phyloP scores from a whole-genome alignment of 1,140 invertebrate genomes.

The Bombus superbus region DNA sequence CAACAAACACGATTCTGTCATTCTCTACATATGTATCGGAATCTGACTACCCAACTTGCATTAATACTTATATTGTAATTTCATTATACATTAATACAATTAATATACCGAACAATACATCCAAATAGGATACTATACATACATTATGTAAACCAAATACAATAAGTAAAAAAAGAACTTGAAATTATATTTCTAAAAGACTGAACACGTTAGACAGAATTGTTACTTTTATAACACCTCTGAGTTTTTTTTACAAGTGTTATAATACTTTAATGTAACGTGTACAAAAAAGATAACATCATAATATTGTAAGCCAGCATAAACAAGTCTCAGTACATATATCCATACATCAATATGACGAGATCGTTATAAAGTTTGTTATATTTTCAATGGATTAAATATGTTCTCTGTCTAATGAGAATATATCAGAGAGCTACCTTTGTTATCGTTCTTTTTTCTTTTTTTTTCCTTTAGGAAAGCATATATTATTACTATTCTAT shows the following conservation, averaged over 20 bases:
- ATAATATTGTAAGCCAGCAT: conserved; percentile 40
- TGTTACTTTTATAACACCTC: conserved; percentile 26
- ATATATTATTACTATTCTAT: conserved; percentile 28
- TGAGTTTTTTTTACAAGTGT: conserved; percentile 6
- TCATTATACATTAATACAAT: conserved; percentile 55
- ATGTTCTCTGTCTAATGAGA: conserved; percentile 26
- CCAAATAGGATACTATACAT: conserved; percentile 48
- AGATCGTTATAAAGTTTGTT: conserved; percentile 28
- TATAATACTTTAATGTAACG: conserved; percentile 8
- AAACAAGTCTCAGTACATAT: conserved; percentile 43
- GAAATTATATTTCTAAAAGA: conserved; percentile 44
- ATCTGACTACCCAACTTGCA: conserved; percentile 41
- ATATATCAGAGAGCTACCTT: conserved; percentile 36
- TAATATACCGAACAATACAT: conserved; percentile 57
- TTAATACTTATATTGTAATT: conserved; percentile 61
- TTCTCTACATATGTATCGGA: conserved; percentile 35
- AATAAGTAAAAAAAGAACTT: conserved; percentile 43
- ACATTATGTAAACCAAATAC: conserved; percentile 30
- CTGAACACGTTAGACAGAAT: conserved; percentile 24
- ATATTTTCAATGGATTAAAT: conserved; percentile 19
- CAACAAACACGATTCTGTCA: conserved; percentile 51
- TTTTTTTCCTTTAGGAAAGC: conserved; percentile 19
- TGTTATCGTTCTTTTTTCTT: conserved; percentile 17
- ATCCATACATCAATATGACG: conserved; percentile 48
- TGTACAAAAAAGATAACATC: not conserved